phyloP scores from a whole-genome alignment of 1,140 invertebrate genomes.

The Aphidius gifuensis region DNA sequence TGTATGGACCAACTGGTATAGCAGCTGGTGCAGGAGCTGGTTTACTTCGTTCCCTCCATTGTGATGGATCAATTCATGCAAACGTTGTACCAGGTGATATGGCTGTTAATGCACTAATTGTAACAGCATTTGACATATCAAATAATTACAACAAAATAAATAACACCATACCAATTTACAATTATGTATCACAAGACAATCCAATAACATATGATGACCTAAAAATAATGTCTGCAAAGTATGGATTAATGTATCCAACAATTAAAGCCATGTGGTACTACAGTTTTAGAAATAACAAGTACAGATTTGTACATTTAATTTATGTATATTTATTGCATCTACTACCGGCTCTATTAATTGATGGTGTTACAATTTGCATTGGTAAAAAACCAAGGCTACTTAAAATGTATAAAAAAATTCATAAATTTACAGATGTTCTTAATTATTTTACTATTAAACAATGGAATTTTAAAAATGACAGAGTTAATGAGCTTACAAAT shows the following conservation, averaged over 20 bases:
- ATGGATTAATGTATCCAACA: constrained; percentile 48
- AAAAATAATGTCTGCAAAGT: constrained; percentile 44
- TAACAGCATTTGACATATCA: constrained; percentile 70
- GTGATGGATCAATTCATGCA: constrained; percentile 58
- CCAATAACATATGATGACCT: constrained; percentile 50
- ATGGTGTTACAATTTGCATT: constrained; percentile 59
- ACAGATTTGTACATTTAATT: constrained; percentile 53
- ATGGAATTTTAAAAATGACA: constrained; percentile 67
- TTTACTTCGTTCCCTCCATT: constrained; percentile 68
- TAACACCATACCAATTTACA: constrained; percentile 49
- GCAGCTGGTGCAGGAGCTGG: constrained; percentile 73
- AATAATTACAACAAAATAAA: constrained; percentile 35
- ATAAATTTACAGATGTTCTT: constrained; percentile 65
- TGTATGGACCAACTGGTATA: constrained; percentile 84
- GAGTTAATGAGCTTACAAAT: constrained; percentile 59
- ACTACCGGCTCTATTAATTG: constrained; percentile 67
- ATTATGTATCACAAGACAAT: constrained; percentile 51
- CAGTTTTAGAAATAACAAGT: constrained; percentile 56
- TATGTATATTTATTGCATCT: constrained; percentile 60
- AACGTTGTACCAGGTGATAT: constrained; percentile 85
- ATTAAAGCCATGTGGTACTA: constrained; percentile 58
- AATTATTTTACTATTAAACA: constrained; percentile 71
- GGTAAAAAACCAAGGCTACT: constrained; percentile 62
- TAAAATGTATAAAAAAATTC: constrained; percentile 67
- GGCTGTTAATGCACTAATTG: constrained; percentile 74